Conservation (phyloP, 2,113 vertebrate genomes). For the Arothron firmamentum region DNA sequence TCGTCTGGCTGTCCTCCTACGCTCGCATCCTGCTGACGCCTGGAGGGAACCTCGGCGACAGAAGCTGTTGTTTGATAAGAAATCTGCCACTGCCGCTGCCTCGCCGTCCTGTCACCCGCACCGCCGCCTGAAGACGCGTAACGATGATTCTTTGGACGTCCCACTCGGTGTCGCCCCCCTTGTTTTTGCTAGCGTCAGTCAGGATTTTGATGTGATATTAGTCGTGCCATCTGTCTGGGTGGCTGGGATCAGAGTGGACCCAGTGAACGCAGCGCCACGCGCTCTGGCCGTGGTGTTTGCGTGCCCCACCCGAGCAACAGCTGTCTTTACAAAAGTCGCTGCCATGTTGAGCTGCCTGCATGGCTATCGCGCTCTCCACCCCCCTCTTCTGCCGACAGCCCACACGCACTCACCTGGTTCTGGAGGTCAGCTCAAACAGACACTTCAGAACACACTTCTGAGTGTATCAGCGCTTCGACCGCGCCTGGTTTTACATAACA, state of each 20-base stretch:
- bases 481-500: conserved; percentile 16
- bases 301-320: conserved; percentile 51
- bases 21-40: conserved; percentile 27
- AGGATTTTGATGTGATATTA: conserved; percentile 22
- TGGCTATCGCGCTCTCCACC: conserved; percentile 48
- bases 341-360: conserved; percentile 55
- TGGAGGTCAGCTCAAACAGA: conserved; percentile 51
- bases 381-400: conserved; percentile 9
- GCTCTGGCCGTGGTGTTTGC: conserved; percentile 58
- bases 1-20: conserved; percentile 13
- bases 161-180: conserved; percentile 8
- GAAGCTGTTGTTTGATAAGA: conserved; percentile 14
- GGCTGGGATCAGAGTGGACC: conserved; percentile 39
- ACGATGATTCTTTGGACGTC: conserved; percentile 20
- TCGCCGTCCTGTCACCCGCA: conserved; percentile 8
- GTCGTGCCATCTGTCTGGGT: conserved; percentile 39
- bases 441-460: conserved; percentile 37
- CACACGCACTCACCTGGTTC: conserved; percentile 52
- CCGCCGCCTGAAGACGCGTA: not conserved
- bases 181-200: conserved; percentile 14
- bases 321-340: conserved; percentile 61
- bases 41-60: conserved; percentile 14
- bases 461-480: conserved; percentile 37
- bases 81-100: not conserved
- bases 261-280: conserved; percentile 44